These are phyloP conservation scores for Micromesistius poutassou DNA, from an alignment of 2,797 vertebrate genomes.

Conservation along the genomic window DNA sequence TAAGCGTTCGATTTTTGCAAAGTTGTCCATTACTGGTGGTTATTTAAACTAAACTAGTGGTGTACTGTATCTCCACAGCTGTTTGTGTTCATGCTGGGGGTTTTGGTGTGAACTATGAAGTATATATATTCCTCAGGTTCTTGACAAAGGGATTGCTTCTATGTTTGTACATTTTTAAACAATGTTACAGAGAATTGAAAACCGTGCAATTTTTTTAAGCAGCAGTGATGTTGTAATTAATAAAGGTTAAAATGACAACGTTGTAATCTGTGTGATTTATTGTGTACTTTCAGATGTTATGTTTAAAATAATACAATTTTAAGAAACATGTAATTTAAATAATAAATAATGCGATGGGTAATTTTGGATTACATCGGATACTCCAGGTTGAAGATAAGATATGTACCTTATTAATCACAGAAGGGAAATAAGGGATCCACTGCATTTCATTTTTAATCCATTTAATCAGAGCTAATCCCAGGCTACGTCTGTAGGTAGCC, in stretches of 20 bases:
- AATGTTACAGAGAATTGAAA: conserved; percentile 55
- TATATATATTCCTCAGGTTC: conserved; percentile 71
- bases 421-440: too few relatives aligned
- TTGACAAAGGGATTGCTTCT: conserved; percentile 53
- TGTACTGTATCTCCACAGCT: conserved; percentile 2
- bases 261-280: not conserved
- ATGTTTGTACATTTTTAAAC: conserved; percentile 63
- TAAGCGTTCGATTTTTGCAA: conserved; percentile 27
- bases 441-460: too few relatives aligned
- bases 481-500: too few relatives aligned
- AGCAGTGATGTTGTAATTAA: conserved; percentile 71
- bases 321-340: not conserved
- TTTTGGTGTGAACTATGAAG: conserved; percentile 28
- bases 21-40: conserved; percentile 8
- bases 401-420: too few relatives aligned
- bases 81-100: conserved; percentile 12
- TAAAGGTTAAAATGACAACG: conserved; percentile 15
- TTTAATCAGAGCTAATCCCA: too few relatives aligned
- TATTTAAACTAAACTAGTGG: conserved; percentile 3
- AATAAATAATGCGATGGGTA: not conserved
- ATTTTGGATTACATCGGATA: too few relatives aligned
- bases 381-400: not conserved
- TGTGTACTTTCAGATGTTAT: not conserved
- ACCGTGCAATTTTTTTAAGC: conserved; percentile 61
- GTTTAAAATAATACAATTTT: too few relatives aligned